Evolutionary conservation across 2,797 vertebrate genomes (phyloP), one percentile per base, ranked within the genome.

Genomic region (Crocodylus rhombifer): DNA sequence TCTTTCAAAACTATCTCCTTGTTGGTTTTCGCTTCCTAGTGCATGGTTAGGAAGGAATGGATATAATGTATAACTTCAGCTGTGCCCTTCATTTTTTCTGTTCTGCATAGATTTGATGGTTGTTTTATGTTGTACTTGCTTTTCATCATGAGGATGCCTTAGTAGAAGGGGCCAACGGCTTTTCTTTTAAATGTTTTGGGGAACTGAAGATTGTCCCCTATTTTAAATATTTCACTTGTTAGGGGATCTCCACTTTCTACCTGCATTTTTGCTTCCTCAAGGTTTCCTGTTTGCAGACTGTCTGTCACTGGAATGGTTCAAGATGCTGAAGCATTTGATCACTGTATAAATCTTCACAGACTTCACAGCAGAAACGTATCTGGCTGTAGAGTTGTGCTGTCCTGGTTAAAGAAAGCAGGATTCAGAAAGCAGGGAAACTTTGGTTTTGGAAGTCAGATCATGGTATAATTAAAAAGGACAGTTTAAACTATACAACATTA

Each of bases 291-390:
- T 96, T 96, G 94, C 95, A 97, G 92, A 91, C 93, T 95, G 95
- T 95, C 87, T 86, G 62, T 83, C 95, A 97, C 91, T 92, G 91
- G 95, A 97, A 97, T 97, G 96, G 98, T 96, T 97, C 95, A 95
- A 95, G 94, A 94, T 97, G 95, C 96, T 95, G 95, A 97, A 97
- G 95, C 88, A 95, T 94, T 93, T 97, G 92, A 94, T 98, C 91
- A 58, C 87, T 94, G 60, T 96, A 96, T 97, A 97, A 97, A 97
- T 97, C 95, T 97, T 97, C 94, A 92, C 93, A 92, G 93, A 86
- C 87, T 90, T 97, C 96, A 96, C 92, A 94, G 95, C 84, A 77
- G 92, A 92, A 91, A 92, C 90, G 96, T 18, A 61, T 63, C 28
- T 30, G 81, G 89, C 76, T 89, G 88, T 95, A 87, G 95, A 96